Conservation (phyloP, 1,140 invertebrate species). For the Liolophura sinensis region DNA sequence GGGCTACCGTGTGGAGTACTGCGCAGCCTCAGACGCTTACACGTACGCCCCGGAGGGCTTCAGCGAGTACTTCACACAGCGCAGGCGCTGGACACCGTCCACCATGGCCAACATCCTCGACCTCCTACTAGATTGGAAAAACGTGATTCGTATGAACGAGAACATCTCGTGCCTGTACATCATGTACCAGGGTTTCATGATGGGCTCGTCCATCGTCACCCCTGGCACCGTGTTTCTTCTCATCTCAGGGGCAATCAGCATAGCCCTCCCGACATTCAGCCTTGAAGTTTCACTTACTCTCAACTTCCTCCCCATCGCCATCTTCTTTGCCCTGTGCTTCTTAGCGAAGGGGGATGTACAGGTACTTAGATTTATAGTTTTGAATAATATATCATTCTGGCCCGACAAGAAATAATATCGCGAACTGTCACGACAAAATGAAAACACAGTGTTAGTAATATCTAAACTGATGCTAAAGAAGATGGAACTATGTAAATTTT, state of each 20-base stretch:
- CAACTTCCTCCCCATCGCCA: slow-evolving; percentile 61
- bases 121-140: slow-evolving; percentile 57
- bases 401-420: no score
- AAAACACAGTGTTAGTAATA: no score
- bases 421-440: no score
- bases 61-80: slow-evolving; percentile 69
- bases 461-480: no score
- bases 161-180: slow-evolving; percentile 51
- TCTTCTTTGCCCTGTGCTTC: slow-evolving; percentile 63
- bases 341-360: slow-evolving; percentile 60
- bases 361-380: slow-evolving; percentile 47
- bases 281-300: slow-evolving; percentile 58
- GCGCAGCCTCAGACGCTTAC: slow-evolving; percentile 68
- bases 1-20: slow-evolving; percentile 70
- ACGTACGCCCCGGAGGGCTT: slow-evolving; percentile 70
- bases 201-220: slow-evolving; percentile 66
- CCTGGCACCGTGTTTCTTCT: slow-evolving; percentile 71
- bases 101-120: slow-evolving; percentile 73
- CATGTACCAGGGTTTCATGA: slow-evolving; percentile 49
- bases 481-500: no score
- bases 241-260: slow-evolving; percentile 67
- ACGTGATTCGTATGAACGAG: slow-evolving; percentile 43
- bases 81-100: slow-evolving; percentile 69
- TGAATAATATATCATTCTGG: no score
- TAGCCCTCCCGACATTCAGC: slow-evolving; percentile 62